A percentile compares a stretch with the other conserved stretches of the same genome.
These are phyloP conservation scores for Agrochola lychnidis DNA, from an alignment of 2,888 invertebrate genomes.

Conservation along the genomic window DNA sequence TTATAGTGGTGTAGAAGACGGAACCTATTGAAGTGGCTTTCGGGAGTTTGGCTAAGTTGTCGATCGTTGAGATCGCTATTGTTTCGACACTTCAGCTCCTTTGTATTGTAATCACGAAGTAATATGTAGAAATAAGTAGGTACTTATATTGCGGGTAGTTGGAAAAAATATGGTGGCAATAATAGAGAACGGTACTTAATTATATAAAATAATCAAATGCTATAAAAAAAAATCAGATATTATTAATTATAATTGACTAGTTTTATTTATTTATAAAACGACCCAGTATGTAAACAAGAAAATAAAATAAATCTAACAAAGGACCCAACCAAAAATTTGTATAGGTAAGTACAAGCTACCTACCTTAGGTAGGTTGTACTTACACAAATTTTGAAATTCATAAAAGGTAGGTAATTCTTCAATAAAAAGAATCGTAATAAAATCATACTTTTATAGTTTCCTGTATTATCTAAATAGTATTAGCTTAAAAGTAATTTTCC, in stretches of 20 bases:
- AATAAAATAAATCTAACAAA: not conserved
- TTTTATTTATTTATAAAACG: not conserved
- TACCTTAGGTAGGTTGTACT: not conserved
- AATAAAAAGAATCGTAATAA: not conserved
- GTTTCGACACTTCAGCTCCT: constrained; percentile 81
- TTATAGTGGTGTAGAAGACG: constrained; percentile 63
- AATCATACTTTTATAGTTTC: not conserved
- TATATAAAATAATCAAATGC: not conserved
- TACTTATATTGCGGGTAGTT: constrained; percentile 36
- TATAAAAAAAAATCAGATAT: not conserved
- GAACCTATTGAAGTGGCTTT: constrained; percentile 77
- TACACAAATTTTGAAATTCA: not conserved
- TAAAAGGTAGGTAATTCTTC: not conserved
- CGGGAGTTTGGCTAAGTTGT: constrained; percentile 76
- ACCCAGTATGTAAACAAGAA: not conserved
- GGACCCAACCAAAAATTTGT: too few species aligned
- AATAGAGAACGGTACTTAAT: not conserved
- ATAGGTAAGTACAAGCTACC: too few species aligned
- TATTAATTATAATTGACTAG: not conserved
- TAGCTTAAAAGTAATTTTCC: not conserved
- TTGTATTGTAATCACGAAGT: constrained; percentile 70
- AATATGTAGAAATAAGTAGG: constrained; percentile 56
- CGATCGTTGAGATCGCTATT: constrained; percentile 77
- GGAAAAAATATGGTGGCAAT: constrained; percentile 5
- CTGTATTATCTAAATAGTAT: not conserved